Evolutionary conservation across 2,113 vertebrate genomes (phyloP), one percentile per base, ranked within the genome.

Genomic region (Bungarus multicinctus): DNA sequence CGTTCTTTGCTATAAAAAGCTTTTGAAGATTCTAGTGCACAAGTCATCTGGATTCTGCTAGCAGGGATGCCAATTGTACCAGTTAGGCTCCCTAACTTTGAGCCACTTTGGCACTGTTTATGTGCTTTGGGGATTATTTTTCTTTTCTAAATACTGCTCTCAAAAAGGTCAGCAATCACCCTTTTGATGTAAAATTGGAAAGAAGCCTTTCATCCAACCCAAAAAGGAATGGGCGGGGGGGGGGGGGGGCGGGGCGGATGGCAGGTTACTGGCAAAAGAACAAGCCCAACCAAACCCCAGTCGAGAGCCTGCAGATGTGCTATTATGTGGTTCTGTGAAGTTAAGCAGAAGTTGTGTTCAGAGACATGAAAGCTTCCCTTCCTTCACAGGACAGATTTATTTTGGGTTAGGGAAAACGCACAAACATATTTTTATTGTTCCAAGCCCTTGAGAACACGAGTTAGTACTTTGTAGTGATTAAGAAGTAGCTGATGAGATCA

Each of bases 401-500:
- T 94, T 89, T 90, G 53, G 87, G 57, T 89, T 45, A 43, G 5
- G 10, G 34, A 90, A 53, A 86, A 60, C 69, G 94, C 95, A 94
- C 95, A 93, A 95, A 93, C 60, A 91, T 81, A 18, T 2, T 50
- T 90, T 94, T 95, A 0, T 53, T 91, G 90, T 2, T 95, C 91
- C 86, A 52, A 88, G 94, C 53, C 87, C 58, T 93, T 88, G 50
- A 10, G 18, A 87, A 91, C 91, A 81, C 93, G 1, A 94, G 94
- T 95, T 96, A 94, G 87, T 89, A 89, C 57, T 95, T 95, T 96
- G 52, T 96, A 94, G 94, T 90, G 81, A 81, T 96, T 94, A 88
- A 64, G 52, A 94, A 92, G 18, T 93, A 93, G 86, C 85, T 96
- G 94, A 94, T 96, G 91, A 95, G 91, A 93, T 74, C 92, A 89